Evolutionary conservation across 2,113 vertebrate genomes (phyloP), one percentile per base, ranked within the genome.

Genomic region (Xenus cinereus): DNA sequence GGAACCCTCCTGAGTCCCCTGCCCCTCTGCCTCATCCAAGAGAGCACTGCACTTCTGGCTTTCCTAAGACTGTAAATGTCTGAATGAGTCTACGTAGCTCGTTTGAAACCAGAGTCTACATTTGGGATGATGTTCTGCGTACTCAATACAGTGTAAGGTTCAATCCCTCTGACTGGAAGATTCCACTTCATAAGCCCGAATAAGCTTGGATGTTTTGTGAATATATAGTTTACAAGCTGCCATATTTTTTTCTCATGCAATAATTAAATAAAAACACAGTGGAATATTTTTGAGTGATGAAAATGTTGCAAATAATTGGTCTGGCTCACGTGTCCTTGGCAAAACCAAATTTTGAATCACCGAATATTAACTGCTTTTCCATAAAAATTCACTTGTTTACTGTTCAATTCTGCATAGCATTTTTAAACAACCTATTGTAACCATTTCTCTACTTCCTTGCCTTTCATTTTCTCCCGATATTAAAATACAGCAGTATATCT

Each of bases 401-500:
- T 77, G 41, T 66, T 46, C 82, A 51, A 67, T 79, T 87, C 74
- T 93, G 62, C 59, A 60, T 12, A 89, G 48, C 41, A 57, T n/a
- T 75, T 87, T 89, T 62, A 79, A 83, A 48, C 30, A 63, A 35
- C 17, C 33, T 83, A 24, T 14, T 73, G 39, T n/a, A 94, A 80
- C 18, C 17, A 51, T 46, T 84, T 89, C 20, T 74, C 59, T 57
- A 59, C 30, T 83, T 72, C 20, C 51, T 83, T 66, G 37, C 54
- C 50, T 93, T 80, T 77, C n/a, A 63, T 90, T 81, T 94, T 80
- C 88, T 63, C 24, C 27, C 50, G 66, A 85, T 87, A 89, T 90
- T 69, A 91, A 95, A 95, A 83, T 76, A 80, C 37, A 85, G 50
- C 26, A 64, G 60, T 27, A 6, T 24, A 51, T 56, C 63, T 89